Percentiles rank a stretch among this genome's conserved stretches.
These are phyloP conservation scores for Pteropus alecto DNA, from an alignment of 2,113 vertebrate species.

Conservation along the genomic window DNA sequence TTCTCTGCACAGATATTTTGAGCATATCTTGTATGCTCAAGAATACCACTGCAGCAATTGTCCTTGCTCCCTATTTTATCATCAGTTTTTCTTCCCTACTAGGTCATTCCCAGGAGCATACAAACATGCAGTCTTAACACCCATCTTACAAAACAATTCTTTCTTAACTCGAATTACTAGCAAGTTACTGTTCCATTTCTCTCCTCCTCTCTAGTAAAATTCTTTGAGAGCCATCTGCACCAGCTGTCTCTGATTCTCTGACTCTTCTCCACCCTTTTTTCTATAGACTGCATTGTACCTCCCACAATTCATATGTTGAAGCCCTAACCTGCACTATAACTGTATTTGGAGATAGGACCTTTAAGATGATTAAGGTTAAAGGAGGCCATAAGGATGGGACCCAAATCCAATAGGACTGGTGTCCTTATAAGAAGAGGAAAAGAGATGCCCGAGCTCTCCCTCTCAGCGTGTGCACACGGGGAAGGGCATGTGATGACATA, in stretches of 20 bases:
- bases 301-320: background rate
- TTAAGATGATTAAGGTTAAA: background rate
- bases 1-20: too few species aligned
- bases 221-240: background rate
- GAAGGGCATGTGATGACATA: background rate
- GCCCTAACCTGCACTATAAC: background rate
- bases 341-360: background rate
- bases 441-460: background rate
- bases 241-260: background rate
- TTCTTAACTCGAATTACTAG: background rate
- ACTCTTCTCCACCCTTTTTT: background rate
- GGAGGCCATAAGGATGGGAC: background rate
- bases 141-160: background rate
- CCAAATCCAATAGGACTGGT: background rate
- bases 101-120: background rate
- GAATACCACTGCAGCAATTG: background rate
- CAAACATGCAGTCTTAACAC: background rate
- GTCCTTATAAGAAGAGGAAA: background rate
- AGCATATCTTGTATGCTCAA: too few species aligned
- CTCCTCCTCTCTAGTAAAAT: background rate
- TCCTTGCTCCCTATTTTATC: background rate
- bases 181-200: background rate
- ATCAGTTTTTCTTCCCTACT: background rate
- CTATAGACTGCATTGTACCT: background rate
- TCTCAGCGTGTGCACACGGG: background rate